Evolutionary conservation across 1,140 invertebrate species (phyloP).

Genomic region (Lepidurus packardi): DNA sequence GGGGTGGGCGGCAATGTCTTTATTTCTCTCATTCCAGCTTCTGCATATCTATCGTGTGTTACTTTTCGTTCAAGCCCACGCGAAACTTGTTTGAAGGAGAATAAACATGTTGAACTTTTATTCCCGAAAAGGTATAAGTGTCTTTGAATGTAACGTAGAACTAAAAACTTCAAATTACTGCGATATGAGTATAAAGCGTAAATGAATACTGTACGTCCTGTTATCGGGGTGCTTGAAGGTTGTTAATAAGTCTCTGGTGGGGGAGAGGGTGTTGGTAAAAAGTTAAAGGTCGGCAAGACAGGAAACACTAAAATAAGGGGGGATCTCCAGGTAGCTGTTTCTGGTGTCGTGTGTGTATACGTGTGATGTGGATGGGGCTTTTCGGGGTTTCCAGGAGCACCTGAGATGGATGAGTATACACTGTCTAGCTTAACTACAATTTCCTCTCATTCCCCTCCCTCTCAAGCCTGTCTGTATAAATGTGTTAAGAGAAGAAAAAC

Average conservation of each 20-base stretch:
- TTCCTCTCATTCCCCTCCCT: background rate
- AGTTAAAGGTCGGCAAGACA: background rate
- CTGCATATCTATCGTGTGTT: too few relatives aligned
- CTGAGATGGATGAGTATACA: constrained; percentile 5
- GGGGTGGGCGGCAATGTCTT: too few relatives aligned
- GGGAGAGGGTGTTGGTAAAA: constrained; percentile 9
- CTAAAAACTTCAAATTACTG: too few relatives aligned
- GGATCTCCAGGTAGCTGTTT: background rate
- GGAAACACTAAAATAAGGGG: background rate
- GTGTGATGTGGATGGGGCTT: background rate
- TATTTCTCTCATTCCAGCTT: too few relatives aligned
- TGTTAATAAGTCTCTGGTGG: background rate
- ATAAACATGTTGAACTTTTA: too few relatives aligned
- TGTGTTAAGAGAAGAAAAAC: too few relatives aligned
- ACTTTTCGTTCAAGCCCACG: background rate
- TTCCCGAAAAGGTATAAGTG: too few relatives aligned
- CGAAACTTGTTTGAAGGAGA: background rate
- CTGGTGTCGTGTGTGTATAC: background rate
- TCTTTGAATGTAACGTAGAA: too few relatives aligned
- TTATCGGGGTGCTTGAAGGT: background rate
- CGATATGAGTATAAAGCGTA: too few relatives aligned
- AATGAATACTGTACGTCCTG: background rate
- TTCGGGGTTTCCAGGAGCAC: background rate
- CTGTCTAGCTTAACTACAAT: background rate
- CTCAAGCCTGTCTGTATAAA: background rate